Evolutionary conservation across 2,888 invertebrate species (phyloP), one percentile per base, ranked within the genome.

Genomic region (Dynastes maya): DNA sequence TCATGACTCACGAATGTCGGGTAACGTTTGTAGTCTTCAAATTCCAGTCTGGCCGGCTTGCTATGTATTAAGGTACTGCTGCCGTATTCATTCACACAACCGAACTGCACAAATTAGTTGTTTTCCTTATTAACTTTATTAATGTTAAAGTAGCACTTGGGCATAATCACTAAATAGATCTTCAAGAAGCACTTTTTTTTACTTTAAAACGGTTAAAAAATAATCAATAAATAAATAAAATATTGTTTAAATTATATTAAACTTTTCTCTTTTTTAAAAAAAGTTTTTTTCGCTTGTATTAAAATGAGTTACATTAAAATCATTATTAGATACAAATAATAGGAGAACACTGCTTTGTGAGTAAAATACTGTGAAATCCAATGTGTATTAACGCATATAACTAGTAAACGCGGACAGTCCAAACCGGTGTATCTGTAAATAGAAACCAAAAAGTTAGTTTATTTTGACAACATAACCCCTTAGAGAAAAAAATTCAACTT

Each of bases 41-140:
- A 83, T 87, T 87, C 88, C 88, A 87, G 88, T 84, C 84, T 86
- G 87, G 83, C 53, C 27, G 11, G 37, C 27, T 65, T 40, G 40
- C 27, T 53, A 27, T 16, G 29, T 58, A 11, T 49, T 55, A 76
- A 63, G 53, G 27, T 27, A 8, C 51, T 53, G 16, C 49, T 49
- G 22, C 16, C 11, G 63, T 29, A 51, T 16, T 51, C 29, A 65
- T 55, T 65, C 55, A 16, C 32, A 51, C 51, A 68, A 13, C 29
- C 16, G 13, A 55, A 51, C 27, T 8, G 22, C 68, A 51, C 51
- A 68, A 9, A 49, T 49, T 68, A 68, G 49, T 68, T 68, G 6
- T 49, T 68, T 37, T 49, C 45, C 29, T 8, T 68, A 22, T 68
- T 49, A 27, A 49, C 27, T 27, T 63, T 63, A 13, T 9, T 13